A percentile compares a stretch with the other conserved stretches of the same genome.
Evolutionary conservation across 2,888 invertebrate species (phyloP).

Genomic region (Rotaria sp.): DNA sequence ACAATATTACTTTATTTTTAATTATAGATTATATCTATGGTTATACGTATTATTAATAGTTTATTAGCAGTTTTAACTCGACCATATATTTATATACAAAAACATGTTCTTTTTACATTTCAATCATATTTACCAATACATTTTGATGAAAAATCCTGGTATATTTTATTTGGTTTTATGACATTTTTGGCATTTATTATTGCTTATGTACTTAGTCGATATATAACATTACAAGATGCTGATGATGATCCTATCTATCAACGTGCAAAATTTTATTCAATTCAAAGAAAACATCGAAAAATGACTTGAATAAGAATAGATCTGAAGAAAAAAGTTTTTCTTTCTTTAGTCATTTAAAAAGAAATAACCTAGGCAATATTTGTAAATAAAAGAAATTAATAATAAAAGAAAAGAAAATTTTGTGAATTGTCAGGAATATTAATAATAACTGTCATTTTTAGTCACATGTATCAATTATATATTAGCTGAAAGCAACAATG

Average conservation of each 20-base stretch:
- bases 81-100: background rate
- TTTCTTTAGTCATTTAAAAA: too few species aligned
- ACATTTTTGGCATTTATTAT: background rate
- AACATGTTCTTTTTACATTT: background rate
- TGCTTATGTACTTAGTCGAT: background rate
- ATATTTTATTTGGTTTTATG: background rate
- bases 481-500: too few species aligned
- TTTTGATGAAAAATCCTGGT: constrained; percentile 8
- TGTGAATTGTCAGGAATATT: too few species aligned
- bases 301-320: background rate
- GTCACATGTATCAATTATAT: too few species aligned
- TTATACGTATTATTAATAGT: background rate
- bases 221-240: background rate
- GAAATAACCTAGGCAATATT: too few species aligned
- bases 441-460: too few species aligned
- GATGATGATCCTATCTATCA: background rate
- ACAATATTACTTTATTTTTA: background rate
- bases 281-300: background rate
- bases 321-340: too few species aligned
- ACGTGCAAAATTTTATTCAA: background rate
- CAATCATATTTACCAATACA: background rate
- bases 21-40: background rate
- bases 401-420: too few species aligned
- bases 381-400: too few species aligned
- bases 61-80: background rate